A percentile compares a stretch with the other conserved stretches of the same genome.
phyloP scores from a whole-genome alignment of 1,140 invertebrate genomes.

The Brachionus rubens region DNA sequence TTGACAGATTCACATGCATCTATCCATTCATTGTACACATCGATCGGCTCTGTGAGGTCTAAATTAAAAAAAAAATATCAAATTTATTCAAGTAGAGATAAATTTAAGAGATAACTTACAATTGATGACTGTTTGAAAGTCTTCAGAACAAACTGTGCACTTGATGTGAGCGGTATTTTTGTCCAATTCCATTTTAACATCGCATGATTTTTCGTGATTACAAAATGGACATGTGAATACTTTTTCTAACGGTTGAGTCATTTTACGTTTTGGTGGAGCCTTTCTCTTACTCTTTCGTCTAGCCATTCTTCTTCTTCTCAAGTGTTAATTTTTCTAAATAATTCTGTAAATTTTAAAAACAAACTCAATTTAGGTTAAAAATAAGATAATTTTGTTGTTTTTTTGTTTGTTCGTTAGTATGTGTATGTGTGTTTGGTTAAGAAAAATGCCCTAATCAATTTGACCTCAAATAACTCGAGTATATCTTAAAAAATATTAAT shows the following conservation, averaged over 20 bases:
- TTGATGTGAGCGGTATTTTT: constrained; percentile 62
- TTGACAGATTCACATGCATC: constrained; percentile 94
- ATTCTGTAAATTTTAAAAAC: background rate
- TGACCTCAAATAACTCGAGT: background rate
- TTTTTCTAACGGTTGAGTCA: constrained; percentile 85
- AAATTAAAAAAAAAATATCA: constrained; percentile 43
- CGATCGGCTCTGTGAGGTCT: constrained; percentile 86
- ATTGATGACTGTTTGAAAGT: constrained; percentile 93
- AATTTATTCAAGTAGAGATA: background rate
- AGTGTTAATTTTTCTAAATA: background rate
- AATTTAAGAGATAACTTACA: constrained; percentile 61
- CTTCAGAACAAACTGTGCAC: constrained; percentile 89
- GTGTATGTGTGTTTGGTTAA: constrained; percentile 3
- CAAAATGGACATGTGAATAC: constrained; percentile 99
- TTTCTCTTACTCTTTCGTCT: constrained; percentile 86
- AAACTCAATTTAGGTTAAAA: constrained; percentile 32
- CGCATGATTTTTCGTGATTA: constrained; percentile 98
- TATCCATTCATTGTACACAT: constrained; percentile 99
- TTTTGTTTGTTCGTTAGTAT: background rate
- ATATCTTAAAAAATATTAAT: background rate
- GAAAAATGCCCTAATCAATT: constrained; percentile 12
- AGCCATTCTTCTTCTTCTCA: background rate
- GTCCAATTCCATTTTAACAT: constrained; percentile 97
- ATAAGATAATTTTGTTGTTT: constrained; percentile 27
- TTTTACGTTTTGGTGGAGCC: constrained; percentile 89